Base-by-base conservation (phyloP, 2,113 vertebrate genomes). In the Bothrops jararaca region DNA sequence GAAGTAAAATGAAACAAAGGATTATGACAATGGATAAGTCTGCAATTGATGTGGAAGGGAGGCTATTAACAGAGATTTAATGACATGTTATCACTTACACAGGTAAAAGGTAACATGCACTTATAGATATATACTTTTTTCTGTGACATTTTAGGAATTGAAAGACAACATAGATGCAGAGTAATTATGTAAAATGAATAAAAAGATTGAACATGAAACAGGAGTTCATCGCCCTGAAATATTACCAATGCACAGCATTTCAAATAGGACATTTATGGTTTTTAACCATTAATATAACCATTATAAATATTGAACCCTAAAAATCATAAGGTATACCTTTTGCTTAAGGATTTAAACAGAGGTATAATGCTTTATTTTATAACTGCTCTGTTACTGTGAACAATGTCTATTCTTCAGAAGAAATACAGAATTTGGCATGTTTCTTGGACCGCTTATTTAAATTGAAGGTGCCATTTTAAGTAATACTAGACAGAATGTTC, bases 101-200 rank as follows among this genome's bases (percentile, higher is more conserved):
- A 22, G 9, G 45, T 22, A 42, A 34, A 58, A 60, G 3, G 9
- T 88, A 89, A 80, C 80, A 22, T 29, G 4, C 18, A 89, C 52
- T 50, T 74, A 18, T 1, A 29, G 3, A 69, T 60, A 18, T 18
- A 11, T 2, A 29, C 9, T 26, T 58, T 0, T 93, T 93, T 74
- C 80, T 94, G 74, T 94, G 1, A 24, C n/a, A 91, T 95, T 96
- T 39, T 2, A 98, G 98, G 92, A 93, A 74, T 50, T 87, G 7
- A 29, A 58, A 94, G 91, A 57, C 23, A 54, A 89, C 54, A 54
- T 29, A 56, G 87, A 1, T 88, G 90, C 52, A 69, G 94, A 95
- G 91, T 92, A 69, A 92, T 1, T 86, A 85, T 56, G 50, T 0
- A 94, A 94, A 92, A 87, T 7, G 20, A 39, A 69, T 18, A 11